phyloP scores from a whole-genome alignment of 2,888 invertebrate species.

The Sarcophaga caerulescens region DNA sequence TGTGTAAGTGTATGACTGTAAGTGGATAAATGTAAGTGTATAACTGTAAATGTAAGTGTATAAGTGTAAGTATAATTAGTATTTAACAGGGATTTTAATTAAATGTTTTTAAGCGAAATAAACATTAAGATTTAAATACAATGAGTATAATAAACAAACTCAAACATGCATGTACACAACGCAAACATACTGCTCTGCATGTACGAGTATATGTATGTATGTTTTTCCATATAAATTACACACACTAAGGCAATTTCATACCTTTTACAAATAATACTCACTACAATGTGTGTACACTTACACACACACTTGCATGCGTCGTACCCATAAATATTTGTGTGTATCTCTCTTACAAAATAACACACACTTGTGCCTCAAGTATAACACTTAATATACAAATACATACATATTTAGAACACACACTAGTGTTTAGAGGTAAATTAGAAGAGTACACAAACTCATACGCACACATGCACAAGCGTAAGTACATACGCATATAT shows the following conservation, averaged over 20 bases:
- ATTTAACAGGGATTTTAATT: slow-evolving; percentile 41
- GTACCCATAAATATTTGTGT: neutral
- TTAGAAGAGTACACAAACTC: neutral
- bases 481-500: neutral
- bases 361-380: slow-evolving; percentile 3
- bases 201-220: too few species aligned
- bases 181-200: too few species aligned
- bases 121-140: neutral
- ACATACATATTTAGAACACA: slow-evolving; percentile 1
- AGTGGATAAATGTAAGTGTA: too few species aligned
- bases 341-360: slow-evolving; percentile 6
- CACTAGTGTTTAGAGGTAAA: neutral
- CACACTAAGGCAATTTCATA: neutral
- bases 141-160: neutral
- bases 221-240: neutral
- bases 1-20: neutral
- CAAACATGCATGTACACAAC: too few species aligned
- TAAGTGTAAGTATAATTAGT: neutral
- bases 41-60: too few species aligned
- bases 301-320: neutral
- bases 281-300: neutral
- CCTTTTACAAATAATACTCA: too few species aligned
- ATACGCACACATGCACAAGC: neutral
- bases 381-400: neutral
- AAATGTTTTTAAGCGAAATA: slow-evolving; percentile 7